A percentile compares a stretch with the other conserved stretches of the same genome.
phyloP scores from a whole-genome alignment of 2,888 invertebrate genomes.

The Drosophila tripunctata region DNA sequence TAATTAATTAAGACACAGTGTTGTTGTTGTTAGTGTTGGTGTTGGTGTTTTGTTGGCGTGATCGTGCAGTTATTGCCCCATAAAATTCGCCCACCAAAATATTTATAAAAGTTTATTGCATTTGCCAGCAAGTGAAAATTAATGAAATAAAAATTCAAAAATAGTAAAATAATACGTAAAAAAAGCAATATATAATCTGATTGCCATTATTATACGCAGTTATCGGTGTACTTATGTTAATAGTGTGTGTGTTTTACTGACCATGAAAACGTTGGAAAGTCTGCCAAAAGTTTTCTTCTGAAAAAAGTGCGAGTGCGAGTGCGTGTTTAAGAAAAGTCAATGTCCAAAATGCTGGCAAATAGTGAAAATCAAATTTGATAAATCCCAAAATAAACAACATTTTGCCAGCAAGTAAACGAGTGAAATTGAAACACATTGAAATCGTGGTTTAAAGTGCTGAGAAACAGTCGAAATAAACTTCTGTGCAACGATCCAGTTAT shows the following conservation, averaged over 20 bases:
- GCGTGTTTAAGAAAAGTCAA: slow-evolving; percentile 34
- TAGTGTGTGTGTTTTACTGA: slow-evolving; percentile 60
- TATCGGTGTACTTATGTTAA: slow-evolving; percentile 40
- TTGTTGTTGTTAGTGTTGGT: too few species aligned
- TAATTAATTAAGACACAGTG: slow-evolving; percentile 44
- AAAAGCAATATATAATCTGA: slow-evolving; percentile 31
- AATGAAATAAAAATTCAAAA: slow-evolving; percentile 33
- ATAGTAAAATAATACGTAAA: slow-evolving; percentile 15
- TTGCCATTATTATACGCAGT: slow-evolving; percentile 50
- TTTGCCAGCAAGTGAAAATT: slow-evolving; percentile 45
- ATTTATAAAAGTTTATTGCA: slow-evolving; percentile 48
- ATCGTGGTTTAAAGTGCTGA: slow-evolving; percentile 6
- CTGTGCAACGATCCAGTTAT: slow-evolving; percentile 44
- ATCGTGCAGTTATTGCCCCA: slow-evolving; percentile 51
- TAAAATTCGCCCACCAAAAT: slow-evolving; percentile 54
- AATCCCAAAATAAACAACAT: slow-evolving; percentile 27
- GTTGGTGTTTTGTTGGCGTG: slow-evolving; percentile 42
- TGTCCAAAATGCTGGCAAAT: slow-evolving; percentile 57
- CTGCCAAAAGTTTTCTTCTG: slow-evolving; percentile 25
- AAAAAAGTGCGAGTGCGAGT: slow-evolving; percentile 44
- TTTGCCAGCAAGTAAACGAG: slow-evolving; percentile 19
- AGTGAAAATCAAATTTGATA: slow-evolving; percentile 63
- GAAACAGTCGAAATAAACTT: slow-evolving; percentile 24
- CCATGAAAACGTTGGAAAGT: slow-evolving; percentile 70
- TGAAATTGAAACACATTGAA: slow-evolving; percentile 32